Base-by-base conservation (phyloP, 2,113 vertebrate genomes). In the Peromyscus leucopus region DNA sequence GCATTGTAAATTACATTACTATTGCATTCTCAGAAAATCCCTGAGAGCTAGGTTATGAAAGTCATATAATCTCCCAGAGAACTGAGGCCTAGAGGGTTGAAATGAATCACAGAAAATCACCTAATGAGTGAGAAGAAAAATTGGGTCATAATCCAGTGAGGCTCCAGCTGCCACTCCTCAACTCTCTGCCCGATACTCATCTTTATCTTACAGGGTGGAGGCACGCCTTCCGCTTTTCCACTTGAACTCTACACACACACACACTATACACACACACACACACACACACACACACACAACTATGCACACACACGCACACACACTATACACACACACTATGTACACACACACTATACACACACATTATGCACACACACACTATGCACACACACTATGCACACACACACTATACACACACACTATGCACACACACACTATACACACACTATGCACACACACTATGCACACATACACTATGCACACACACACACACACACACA, bases 1-100 rank as follows among this genome's bases (percentile, higher is more conserved):
- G 78, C 91, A 90, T 96, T 95, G 61, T 93, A 95, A 97, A 95
- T 97, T 91, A 85, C 57, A 97, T 90, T 83, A 69, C 55, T 90
- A 71, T 93, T 89, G 91, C 87, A 95, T 63, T 93, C 88, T 84
- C 90, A 84, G 89, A 93, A 96, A 98, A 94, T 92, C 87, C 69
- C 90, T 80, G 19, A 16, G 84, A 96, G 69, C 69, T 75, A 79
- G 15, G 92, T 72, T 94, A 96, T 95, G 83, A 90, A 93, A 97
- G 87, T 21, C 79, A 79, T 61, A 94, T 94, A 92, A 90, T 80
- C 89, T 95, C 90, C 63, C 89, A 94, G 79, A 97, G 79, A 97
- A 96, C 7, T 8, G 80, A 95, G n/a, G 7, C 36, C 71, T 46
- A 96, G 57, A 55, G 19, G 88, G 83, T 84, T 55, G 31, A 93